Conservation (phyloP, 1,140 invertebrate species). For the Drosophila pandora region DNA sequence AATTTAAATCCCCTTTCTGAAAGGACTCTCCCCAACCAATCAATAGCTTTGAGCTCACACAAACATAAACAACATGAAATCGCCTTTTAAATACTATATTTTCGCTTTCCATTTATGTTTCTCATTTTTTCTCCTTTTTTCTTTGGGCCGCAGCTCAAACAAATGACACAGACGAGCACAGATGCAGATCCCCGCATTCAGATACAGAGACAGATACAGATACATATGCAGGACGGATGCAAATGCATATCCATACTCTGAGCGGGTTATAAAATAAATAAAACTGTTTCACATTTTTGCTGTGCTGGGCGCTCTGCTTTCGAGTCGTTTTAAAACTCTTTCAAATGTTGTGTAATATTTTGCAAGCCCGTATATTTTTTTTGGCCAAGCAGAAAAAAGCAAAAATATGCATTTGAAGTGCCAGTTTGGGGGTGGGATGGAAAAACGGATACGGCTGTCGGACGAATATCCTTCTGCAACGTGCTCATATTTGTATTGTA, state of each 20-base stretch:
- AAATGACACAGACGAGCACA: conserved; percentile 40
- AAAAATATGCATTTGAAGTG: conserved; percentile 42
- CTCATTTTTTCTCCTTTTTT: background rate
- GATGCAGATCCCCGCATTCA: conserved; percentile 19
- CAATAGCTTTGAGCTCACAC: conserved; percentile 40
- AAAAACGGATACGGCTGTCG: conserved; percentile 24
- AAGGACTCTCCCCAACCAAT: conserved; percentile 15
- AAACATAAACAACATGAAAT: conserved; percentile 52
- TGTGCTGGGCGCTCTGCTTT: conserved; percentile 39
- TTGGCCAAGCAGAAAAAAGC: conserved; percentile 6
- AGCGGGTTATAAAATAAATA: conserved; percentile 49
- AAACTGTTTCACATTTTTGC: conserved; percentile 55
- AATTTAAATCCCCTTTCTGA: conserved; percentile 12
- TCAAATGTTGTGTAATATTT: conserved; percentile 67
- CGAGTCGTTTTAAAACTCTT: conserved; percentile 56
- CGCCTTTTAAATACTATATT: conserved; percentile 58
- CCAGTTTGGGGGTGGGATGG: conserved; percentile 12
- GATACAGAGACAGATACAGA: conserved; percentile 16
- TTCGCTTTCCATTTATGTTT: conserved; percentile 26
- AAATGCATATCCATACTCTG: conserved; percentile 17
- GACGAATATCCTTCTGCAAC: conserved; percentile 43
- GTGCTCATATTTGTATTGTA: conserved; percentile 65
- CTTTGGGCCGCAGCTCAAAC: conserved; percentile 29
- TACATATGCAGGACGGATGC: conserved; percentile 19
- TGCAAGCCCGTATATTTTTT: conserved; percentile 50